Evolutionary conservation across 1,140 invertebrate genomes (phyloP).

Genomic region (Leptinotarsa lineolata): DNA sequence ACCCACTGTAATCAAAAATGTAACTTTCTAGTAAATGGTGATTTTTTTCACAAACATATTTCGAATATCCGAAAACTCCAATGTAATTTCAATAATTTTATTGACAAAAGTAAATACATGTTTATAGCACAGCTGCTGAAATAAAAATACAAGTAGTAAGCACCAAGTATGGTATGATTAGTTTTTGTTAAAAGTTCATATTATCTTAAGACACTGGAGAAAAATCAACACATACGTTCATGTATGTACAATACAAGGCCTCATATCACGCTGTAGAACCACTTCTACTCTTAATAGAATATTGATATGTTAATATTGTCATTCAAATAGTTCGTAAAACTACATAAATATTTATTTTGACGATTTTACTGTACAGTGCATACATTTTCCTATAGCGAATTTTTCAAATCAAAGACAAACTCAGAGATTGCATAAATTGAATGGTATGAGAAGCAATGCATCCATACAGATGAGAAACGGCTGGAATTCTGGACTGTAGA

Average conservation of each 20-base stretch:
- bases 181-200: conserved; percentile 32
- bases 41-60: no score
- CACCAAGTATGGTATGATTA: conserved; percentile 46
- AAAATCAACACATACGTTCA: conserved; percentile 44
- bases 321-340: conserved; percentile 51
- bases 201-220: conserved; percentile 52
- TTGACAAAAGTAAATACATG: conserved; percentile 40
- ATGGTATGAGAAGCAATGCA: no score
- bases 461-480: no score
- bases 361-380: conserved; percentile 30
- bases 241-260: conserved; percentile 51
- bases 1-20: no score
- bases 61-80: neutral
- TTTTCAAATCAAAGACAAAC: neutral
- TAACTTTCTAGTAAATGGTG: no score
- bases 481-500: no score
- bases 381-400: neutral
- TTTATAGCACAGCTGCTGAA: conserved; percentile 48
- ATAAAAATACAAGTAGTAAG: conserved; percentile 43
- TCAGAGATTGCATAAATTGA: neutral
- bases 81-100: conserved; percentile 20
- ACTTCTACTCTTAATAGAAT: conserved; percentile 43
- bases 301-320: conserved; percentile 57
- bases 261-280: conserved; percentile 53
- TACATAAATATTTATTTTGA: conserved; percentile 39